Evolutionary conservation across 2,113 vertebrate genomes (phyloP).

Genomic region (Chlamydotis undulata): DNA sequence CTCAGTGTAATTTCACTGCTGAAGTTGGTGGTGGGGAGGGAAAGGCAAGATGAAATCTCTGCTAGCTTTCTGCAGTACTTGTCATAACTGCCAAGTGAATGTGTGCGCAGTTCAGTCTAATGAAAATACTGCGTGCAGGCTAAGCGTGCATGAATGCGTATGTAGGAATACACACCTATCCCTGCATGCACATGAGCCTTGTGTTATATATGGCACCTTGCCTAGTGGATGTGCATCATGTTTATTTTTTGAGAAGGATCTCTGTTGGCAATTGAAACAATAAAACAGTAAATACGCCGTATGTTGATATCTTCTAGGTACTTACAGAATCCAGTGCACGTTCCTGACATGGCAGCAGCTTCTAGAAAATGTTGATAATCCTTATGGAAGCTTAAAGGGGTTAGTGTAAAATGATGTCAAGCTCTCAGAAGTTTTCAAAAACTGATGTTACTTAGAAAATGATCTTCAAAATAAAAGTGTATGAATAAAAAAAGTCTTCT

Average conservation of each 20-base stretch:
- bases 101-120: not conserved
- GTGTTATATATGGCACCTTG: not conserved
- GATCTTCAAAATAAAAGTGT: not conserved
- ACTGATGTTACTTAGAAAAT: not conserved
- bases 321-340: rapidly evolving
- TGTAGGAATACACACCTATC: not conserved
- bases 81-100: not conserved
- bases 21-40: not conserved
- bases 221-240: not conserved
- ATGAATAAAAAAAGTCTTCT: not conserved
- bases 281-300: not conserved
- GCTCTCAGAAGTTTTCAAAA: not conserved
- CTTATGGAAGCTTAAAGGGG: not conserved
- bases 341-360: not conserved
- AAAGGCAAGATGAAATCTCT: not conserved
- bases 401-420: not conserved
- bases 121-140: not conserved
- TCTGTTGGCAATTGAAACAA: not conserved
- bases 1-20: not conserved
- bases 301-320: not conserved
- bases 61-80: not conserved
- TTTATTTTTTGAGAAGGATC: not conserved
- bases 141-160: not conserved
- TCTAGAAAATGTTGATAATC: not conserved
- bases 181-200: rapidly evolving